Base-by-base conservation (phyloP, 2,113 vertebrate species). In the Ascaphus truei region DNA sequence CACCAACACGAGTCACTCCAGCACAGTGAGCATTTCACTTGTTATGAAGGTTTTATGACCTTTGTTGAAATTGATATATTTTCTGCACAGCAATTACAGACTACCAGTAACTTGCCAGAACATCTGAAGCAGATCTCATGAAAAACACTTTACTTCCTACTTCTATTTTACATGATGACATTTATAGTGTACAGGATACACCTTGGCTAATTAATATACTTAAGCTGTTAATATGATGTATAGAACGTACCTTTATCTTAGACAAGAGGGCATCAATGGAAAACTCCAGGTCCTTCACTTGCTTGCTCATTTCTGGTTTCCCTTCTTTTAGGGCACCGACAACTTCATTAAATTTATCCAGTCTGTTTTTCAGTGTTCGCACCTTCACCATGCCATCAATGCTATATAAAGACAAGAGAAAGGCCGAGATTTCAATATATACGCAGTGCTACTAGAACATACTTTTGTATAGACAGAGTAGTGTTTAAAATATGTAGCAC, bases 331-430 rank as follows among this genome's bases (percentile, higher is more conserved):
- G 79, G 1, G 88, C 92, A 29, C 67, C 88, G 51, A 96, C 94
- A 74, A 97, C 96, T 84, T 96, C 92, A 16, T 89, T 98, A 75
- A 99, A 95, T 71, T 89, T 91, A 61, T 77, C 81, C 63, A 97
- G 95, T 41, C 93, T 88, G 41, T 80, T 90, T 78, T 95, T 96
- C 85, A 99, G 84, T 0, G 83, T 92, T 7, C 85, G 83, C 39
- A 96, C 95, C 78, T 98, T 98, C 37, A 96, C 84, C 63, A 98
- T 75, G 4, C 95, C 95, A 45, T 98, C 92, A 15, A 99, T 96
- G 29, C 96, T 98, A 66, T 27, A 33, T 76, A 73, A 29, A 67
- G 2, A 74, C 74, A n/a, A 33, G 4, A 62, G 23, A 7, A 7
- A 18, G 5, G n/a, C n/a, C n/a, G n/a, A 45, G 5, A 45, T 20